Evolutionary conservation across 2,113 vertebrate species (phyloP), one percentile per base, ranked within the genome.

Genomic region (Nannobrachium achirus): DNA sequence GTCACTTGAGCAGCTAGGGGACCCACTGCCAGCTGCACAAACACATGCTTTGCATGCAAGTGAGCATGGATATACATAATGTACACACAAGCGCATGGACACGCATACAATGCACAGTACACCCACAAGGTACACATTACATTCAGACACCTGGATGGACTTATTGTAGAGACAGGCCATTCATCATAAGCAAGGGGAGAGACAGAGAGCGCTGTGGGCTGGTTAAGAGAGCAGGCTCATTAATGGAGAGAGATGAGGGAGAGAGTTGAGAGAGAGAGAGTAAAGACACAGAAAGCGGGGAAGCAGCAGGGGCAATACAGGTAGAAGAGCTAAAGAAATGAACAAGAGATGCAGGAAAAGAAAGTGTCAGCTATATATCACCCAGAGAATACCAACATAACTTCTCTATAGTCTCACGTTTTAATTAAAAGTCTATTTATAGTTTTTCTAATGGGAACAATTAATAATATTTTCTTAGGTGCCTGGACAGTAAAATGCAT

Each of bases 1-100:
- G 41, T 2, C 57, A 56, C 38, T 56, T 41, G 51, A 18, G 46
- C 49, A 51, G 41, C 48, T 63, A 25, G 46, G 42, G 16, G 20
- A 69, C 52, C 25, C 42, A 3, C 52, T 55, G 62, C 16, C 49
- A 52, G 19, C 40, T 11, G 10, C 7, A 50, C 20, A 64, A 46
- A 41, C n/a, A 49, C 7, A 8, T 11, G n/a, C 53, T 25, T 33
- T 33, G 7, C 1, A 14, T 7, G 20, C 25, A 56, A 19, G 13
- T 33, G 14, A 56, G 53, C 19, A 33, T 55, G 25, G 25, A 25
- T 4, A 25, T 25, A 25, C 25, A 4, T 25, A 25, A 25, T 25
- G 2, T 25, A 20, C 20, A 25, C 48, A 51, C 33, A 63, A 4
- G 8, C 38, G 39, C 1, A 14, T 39, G 25, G 25, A 4, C 25